Conservation (phyloP, 1,140 invertebrate species). For the Neodiprion virginianus region DNA sequence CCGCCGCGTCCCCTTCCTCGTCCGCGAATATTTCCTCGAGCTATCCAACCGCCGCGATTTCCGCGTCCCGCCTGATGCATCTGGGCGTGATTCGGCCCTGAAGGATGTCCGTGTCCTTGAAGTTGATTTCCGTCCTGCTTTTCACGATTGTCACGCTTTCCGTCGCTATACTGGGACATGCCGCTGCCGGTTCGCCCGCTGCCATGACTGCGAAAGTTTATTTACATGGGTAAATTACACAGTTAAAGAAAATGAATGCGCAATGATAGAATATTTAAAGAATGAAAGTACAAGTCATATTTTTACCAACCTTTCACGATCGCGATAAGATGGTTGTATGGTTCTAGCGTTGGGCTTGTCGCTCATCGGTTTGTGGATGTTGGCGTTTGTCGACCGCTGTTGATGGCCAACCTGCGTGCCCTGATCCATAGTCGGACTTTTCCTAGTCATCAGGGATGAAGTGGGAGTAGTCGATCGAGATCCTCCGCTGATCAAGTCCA, state of each 20-base stretch:
- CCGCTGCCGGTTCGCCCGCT: constrained; percentile 47
- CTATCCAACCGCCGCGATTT: constrained; percentile 60
- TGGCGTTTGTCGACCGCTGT: constrained; percentile 52
- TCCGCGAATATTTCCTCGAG: constrained; percentile 55
- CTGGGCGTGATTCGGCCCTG: constrained; percentile 28
- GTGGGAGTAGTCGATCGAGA: constrained; percentile 81
- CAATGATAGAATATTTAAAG: constrained; percentile 17
- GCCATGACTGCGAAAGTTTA: constrained; percentile 38
- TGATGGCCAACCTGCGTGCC: constrained; percentile 72
- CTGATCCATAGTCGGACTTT: constrained; percentile 85
- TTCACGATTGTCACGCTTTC: constrained; percentile 39
- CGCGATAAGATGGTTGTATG: constrained; percentile 50
- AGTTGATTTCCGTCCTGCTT: constrained; percentile 43
- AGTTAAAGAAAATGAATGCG: constrained; percentile 15
- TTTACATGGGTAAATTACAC: constrained; percentile 11
- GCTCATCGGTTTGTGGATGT: constrained; percentile 45
- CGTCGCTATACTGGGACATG: constrained; percentile 55
- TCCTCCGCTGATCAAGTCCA: constrained; percentile 79
- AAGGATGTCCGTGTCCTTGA: constrained; percentile 43
- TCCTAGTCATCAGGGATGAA: constrained; percentile 68
- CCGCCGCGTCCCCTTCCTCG: constrained; percentile 45
- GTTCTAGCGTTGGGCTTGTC: constrained; percentile 53
- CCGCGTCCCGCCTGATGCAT: constrained; percentile 58
- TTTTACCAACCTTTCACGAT: constrained; percentile 48
- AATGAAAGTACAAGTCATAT: constrained; percentile 9